These are phyloP conservation scores for Gorsachius magnificus DNA, from an alignment of 2,797 vertebrate species.

Conservation along the genomic window DNA sequence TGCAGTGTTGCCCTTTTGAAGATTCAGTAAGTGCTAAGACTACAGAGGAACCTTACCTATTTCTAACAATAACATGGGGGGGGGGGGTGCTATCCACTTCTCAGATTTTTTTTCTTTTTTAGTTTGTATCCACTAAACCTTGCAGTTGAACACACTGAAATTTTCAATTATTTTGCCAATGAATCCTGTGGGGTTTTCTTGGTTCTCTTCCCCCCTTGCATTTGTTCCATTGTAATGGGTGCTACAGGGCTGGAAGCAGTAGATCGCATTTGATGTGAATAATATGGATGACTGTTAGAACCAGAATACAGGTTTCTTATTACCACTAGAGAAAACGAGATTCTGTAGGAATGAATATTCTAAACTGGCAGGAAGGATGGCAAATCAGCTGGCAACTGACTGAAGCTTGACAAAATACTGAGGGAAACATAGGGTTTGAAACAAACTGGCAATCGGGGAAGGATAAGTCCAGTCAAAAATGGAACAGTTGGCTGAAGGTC, in stretches of 20 bases:
- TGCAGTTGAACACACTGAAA: not conserved
- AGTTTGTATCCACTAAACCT: not conserved
- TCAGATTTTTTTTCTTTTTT: not conserved
- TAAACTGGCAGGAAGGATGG: not conserved
- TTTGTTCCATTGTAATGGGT: not conserved
- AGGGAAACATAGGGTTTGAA: not conserved
- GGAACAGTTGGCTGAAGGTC: not conserved
- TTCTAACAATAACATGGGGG: not conserved
- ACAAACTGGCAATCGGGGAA: not conserved
- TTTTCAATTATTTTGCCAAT: not conserved
- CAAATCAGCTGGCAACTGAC: not conserved
- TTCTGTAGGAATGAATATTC: not conserved
- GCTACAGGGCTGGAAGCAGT: not conserved
- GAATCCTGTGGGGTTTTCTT: not conserved
- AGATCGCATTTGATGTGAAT: not conserved
- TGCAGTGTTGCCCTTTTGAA: not conserved
- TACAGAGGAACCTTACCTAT: not conserved
- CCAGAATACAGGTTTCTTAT: not conserved
- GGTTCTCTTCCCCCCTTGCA: not conserved
- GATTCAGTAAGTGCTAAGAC: not conserved
- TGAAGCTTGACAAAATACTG: not conserved
- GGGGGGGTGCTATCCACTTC: not conserved
- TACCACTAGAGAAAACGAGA: not conserved
- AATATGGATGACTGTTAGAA: accelerated
- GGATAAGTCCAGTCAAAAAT: not conserved